Evolutionary conservation across 2,888 invertebrate genomes (phyloP), one percentile per base, ranked within the genome.

Genomic region (Pyrochroa serraticornis): DNA sequence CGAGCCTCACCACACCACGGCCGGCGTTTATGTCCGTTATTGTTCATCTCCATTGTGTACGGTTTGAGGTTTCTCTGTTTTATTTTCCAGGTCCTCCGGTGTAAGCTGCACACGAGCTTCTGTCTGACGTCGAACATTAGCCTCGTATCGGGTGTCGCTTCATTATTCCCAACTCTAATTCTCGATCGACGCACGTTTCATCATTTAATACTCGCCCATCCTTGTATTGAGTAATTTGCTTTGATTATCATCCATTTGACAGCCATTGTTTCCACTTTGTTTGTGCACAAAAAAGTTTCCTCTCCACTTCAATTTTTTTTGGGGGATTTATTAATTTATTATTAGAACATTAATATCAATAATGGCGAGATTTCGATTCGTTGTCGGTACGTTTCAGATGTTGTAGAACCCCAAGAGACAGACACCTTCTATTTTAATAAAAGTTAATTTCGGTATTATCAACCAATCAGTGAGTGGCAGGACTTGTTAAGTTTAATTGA

Each of bases 401-500:
- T 38, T 30, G 41, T 31, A 33, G 34, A 46, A 39, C 39, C 49
- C 31, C 50, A 22, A 22, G 10, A 13, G n/a, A 53, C 36, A 45
- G 50, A 48, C 58, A 58, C 62, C 60, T 58, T 45, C 62, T 51
- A 62, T 64, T 65, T 62, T 59, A 66, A 65, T 63, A 66, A 67
- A 68, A 62, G 67, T 67, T 66, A 68, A 70, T 72, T 72, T 68
- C 58, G 62, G 63, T 65, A 67, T 71, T 72, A 71, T 71, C 71
- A 67, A 69, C 68, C 71, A 71, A 72, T 71, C 72, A 71, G 68
- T 67, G 69, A 60, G 56, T 64, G 63, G 63, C 57, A 60, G 52
- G 53, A 58, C 62, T 60, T 66, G 65, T 70, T 67, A 70, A 63
- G 61, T 64, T 71, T 69, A 73, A 72, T 71, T 73, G 72, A 73